Conservation (phyloP, 2,797 vertebrate species). For the Echeneis naucrates region DNA sequence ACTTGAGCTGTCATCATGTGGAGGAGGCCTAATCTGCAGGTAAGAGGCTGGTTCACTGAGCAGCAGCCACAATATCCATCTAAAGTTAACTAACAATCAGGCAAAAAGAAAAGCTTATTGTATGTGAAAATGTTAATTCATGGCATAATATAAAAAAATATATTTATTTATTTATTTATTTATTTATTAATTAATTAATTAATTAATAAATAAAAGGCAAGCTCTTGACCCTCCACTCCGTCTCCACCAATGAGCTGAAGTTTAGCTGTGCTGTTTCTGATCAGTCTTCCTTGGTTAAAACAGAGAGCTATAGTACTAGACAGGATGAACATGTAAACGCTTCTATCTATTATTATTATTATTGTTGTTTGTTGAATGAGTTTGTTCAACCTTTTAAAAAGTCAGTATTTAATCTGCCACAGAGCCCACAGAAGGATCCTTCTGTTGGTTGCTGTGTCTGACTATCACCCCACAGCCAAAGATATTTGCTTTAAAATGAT, state of each 20-base stretch:
- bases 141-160: background rate
- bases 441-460: background rate
- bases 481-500: background rate
- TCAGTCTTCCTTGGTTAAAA: too few relatives aligned
- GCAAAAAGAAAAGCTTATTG: background rate
- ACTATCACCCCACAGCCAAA: background rate
- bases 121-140: background rate
- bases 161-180: too few relatives aligned
- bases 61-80: background rate
- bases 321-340: background rate
- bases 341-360: background rate
- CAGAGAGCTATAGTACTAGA: background rate
- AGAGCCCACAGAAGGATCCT: background rate
- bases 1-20: background rate
- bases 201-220: too few relatives aligned
- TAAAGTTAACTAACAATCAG: constrained; percentile 15
- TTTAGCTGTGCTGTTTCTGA: background rate
- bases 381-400: background rate
- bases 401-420: background rate
- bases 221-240: background rate
- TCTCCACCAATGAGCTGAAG: background rate
- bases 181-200: too few relatives aligned
- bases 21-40: background rate
- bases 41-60: background rate
- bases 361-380: background rate